Evolutionary conservation across 2,797 vertebrate genomes (phyloP).

Genomic region (Oryzias sinensis): DNA sequence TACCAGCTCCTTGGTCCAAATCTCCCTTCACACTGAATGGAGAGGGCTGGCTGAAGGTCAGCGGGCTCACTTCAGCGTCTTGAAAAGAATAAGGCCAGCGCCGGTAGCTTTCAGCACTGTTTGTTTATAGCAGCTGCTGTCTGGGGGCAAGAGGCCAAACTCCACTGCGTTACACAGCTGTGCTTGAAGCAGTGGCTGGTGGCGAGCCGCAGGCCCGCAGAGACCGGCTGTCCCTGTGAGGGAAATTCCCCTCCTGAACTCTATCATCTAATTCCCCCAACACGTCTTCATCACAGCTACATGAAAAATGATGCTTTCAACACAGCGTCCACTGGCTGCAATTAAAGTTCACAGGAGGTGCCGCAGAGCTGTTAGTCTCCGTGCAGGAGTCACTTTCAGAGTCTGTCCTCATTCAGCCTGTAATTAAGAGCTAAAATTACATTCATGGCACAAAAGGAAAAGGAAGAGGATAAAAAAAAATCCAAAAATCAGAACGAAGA

Average conservation of each 20-base stretch:
- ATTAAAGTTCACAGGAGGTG: slow-evolving; percentile 57
- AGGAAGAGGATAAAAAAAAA: not conserved
- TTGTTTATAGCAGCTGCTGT: slow-evolving; percentile 75
- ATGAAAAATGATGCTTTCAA: slow-evolving; percentile 55
- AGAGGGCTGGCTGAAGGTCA: slow-evolving; percentile 38
- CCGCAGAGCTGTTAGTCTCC: slow-evolving; percentile 49
- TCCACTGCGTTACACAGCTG: slow-evolving; percentile 50
- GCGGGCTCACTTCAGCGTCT: slow-evolving; percentile 26
- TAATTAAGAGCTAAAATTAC: slow-evolving; percentile 63
- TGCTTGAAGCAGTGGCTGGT: slow-evolving; percentile 51
- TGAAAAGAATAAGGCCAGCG: slow-evolving; percentile 48
- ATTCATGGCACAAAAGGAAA: slow-evolving; percentile 37
- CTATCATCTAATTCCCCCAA: slow-evolving; percentile 21
- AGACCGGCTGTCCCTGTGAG: slow-evolving; percentile 42
- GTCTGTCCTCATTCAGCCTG: slow-evolving; percentile 39
- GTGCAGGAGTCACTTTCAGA: slow-evolving; percentile 53
- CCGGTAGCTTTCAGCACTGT: slow-evolving; percentile 69
- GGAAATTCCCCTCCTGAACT: slow-evolving; percentile 36
- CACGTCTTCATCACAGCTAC: slow-evolving; percentile 56
- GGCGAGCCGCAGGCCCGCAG: slow-evolving; percentile 53
- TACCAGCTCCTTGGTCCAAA: slow-evolving; percentile 18
- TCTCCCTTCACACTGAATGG: slow-evolving; percentile 47
- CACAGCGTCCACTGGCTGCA: slow-evolving; percentile 58
- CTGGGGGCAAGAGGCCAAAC: slow-evolving; percentile 63
- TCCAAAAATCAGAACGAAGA: no score